Evolutionary conservation across 2,797 vertebrate genomes (phyloP).

Genomic region (Clarias laeviceps): DNA sequence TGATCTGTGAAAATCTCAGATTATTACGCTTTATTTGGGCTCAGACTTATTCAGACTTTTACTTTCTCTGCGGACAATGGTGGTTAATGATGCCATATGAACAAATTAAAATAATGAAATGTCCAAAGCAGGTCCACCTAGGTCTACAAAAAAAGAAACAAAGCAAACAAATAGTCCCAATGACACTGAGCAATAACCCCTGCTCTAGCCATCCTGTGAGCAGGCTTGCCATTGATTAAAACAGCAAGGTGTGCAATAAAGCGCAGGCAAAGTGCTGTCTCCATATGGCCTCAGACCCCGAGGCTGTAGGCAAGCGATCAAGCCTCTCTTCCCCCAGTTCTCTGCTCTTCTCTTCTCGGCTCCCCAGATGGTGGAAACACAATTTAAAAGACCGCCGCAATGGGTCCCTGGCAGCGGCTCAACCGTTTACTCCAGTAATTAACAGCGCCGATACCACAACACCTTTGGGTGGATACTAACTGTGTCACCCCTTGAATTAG

Average conservation of each 20-base stretch:
- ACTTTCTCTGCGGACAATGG: neutral
- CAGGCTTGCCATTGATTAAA: slow-evolving; percentile 87
- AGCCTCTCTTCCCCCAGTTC: slow-evolving; percentile 71
- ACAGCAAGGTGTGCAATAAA: slow-evolving; percentile 87
- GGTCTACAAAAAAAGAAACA: slow-evolving; percentile 30
- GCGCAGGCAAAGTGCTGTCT: slow-evolving; percentile 79
- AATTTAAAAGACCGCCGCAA: slow-evolving; percentile 93
- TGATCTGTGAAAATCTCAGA: neutral
- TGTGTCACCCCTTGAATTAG: slow-evolving; percentile 89
- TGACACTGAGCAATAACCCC: slow-evolving; percentile 74
- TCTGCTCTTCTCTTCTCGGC: slow-evolving; percentile 66
- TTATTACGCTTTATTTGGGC: neutral
- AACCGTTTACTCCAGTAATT: slow-evolving; percentile 99
- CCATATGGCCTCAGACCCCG: slow-evolving; percentile 90
- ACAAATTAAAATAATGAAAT: neutral
- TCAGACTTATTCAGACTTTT: slow-evolving; percentile 6
- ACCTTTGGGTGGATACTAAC: slow-evolving; percentile 89
- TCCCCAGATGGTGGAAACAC: slow-evolving; percentile 96
- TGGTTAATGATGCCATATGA: slow-evolving; percentile 16
- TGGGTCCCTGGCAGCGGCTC: slow-evolving; percentile 95
- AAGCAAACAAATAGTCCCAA: slow-evolving; percentile 38
- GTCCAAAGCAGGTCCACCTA: slow-evolving; percentile 14
- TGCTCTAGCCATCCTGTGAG: slow-evolving; percentile 77
- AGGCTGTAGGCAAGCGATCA: slow-evolving; percentile 85
- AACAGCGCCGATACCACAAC: slow-evolving; percentile 97